Evolutionary conservation across 1,140 invertebrate genomes (phyloP), one percentile per base, ranked within the genome.

Genomic region (Papilio polyxenes): DNA sequence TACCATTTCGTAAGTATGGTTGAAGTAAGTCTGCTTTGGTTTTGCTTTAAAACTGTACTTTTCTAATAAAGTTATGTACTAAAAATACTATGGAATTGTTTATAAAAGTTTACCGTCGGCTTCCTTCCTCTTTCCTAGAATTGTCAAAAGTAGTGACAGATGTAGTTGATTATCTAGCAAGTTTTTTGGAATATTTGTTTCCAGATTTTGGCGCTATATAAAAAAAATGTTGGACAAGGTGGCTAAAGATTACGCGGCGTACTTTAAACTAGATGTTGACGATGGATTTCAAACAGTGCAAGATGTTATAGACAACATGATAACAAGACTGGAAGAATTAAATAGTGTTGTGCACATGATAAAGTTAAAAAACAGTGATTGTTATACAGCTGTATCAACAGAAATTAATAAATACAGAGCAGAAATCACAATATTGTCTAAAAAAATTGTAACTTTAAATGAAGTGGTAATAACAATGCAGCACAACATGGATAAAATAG

Each of bases 301-400:
- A 89, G 91, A 95, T 89, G 90, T 93, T 72, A 93, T 95, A 62
- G 95, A 95, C 82, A 95, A 95, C 82, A 95, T 95, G 92, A 87
- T 95, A 65, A 95, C 94, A 37, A 90, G 95, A 84, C 86, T 95
- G 9, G 95, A 95, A 87, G 95, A 95, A 87, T 88, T 95, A 79
- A 90, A 91, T 9, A 95, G 93, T 87, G 90, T 95, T 3, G 83
- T 95, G 40, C 92, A 95, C 86, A 94, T 95, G 87, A 89, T 95
- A 23, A 92, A 94, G 86, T 80, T 87, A 79, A 93, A 94, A 81
- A 92, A 93, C 59, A 88, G 88, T 75, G 91, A 95, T 44, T 94
- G 92, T 76, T 88, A 86, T 65, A 84, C 85, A 40, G 83, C 88
- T 78, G 90, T 93, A 53, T 83, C 90, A 62, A 89, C 92, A 80